Evolutionary conservation across 2,113 vertebrate species (phyloP).

Genomic region (Pycnonotus jocosus): DNA sequence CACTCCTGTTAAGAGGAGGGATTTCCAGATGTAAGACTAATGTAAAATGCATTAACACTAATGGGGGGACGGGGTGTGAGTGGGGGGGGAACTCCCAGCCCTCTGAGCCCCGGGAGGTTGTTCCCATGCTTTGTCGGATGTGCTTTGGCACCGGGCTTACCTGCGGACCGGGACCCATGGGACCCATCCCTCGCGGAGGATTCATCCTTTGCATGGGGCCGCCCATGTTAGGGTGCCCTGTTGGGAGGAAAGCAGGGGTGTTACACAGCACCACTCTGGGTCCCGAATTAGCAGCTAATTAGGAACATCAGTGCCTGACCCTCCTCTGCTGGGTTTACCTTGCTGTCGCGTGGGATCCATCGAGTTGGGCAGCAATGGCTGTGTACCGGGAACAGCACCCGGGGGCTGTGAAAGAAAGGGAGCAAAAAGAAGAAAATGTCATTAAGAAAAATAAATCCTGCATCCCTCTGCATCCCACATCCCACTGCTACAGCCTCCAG

Average conservation of each 20-base stretch:
- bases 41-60: conserved; percentile 67
- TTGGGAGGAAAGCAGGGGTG: background rate
- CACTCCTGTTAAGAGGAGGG: conserved; percentile 38
- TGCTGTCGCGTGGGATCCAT: conserved; percentile 98
- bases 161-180: conserved; percentile 97
- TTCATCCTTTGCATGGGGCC: conserved; percentile 98
- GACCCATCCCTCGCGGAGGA: conserved; percentile 95
- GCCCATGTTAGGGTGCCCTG: conserved; percentile 92
- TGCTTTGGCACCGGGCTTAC: conserved; percentile 66
- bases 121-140: background rate
- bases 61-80: background rate
- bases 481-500: background rate
- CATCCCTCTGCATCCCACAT: background rate
- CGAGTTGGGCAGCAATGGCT: conserved; percentile 93
- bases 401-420: conserved; percentile 80
- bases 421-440: background rate
- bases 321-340: conserved; percentile 70
- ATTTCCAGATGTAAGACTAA: conserved; percentile 64
- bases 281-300: background rate
- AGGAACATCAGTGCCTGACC: accelerated
- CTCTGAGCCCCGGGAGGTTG: conserved; percentile 1
- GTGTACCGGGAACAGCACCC: conserved; percentile 92
- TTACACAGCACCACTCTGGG: accelerated
- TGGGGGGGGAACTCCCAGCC: conserved; percentile 6
- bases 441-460: background rate